Percentiles rank a stretch among this genome's conserved stretches.
These are phyloP conservation scores for Diglossa cyanea DNA, from an alignment of 2,797 vertebrate genomes.

Conservation along the genomic window DNA sequence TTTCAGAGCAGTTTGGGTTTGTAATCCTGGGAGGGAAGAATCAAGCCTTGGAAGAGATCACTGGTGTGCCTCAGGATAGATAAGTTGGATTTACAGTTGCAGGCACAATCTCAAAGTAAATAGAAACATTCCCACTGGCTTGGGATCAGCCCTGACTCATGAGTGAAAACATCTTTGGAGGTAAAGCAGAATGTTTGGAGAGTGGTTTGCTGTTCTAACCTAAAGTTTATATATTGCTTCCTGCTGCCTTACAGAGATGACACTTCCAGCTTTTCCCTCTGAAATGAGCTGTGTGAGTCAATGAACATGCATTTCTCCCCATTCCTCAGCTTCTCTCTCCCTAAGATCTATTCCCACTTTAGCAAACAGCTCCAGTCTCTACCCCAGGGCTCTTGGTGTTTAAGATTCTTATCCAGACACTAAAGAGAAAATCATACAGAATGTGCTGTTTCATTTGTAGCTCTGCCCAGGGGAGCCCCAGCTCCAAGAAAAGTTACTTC, in stretches of 20 bases:
- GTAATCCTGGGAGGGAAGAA: constrained; percentile 31
- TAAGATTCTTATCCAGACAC: constrained; percentile 8
- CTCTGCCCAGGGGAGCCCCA: background rate
- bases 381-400: background rate
- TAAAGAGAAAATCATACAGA: background rate
- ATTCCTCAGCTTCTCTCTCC: background rate
- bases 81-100: constrained; percentile 44
- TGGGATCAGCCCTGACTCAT: constrained; percentile 51
- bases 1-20: background rate
- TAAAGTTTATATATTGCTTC: constrained; percentile 59
- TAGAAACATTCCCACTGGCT: constrained; percentile 60
- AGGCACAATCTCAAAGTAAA: constrained; percentile 62
- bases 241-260: background rate
- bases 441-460: background rate
- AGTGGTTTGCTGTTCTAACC: background rate
- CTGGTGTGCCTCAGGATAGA: constrained; percentile 22
- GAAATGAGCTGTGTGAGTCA: background rate
- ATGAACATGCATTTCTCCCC: background rate
- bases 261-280: constrained; percentile 20
- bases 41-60: constrained; percentile 24
- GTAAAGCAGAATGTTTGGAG: constrained; percentile 41
- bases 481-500: background rate
- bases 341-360: background rate
- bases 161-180: constrained; percentile 53
- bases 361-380: background rate